Conservation (phyloP, 2,888 invertebrate species). For the Watsonalla cultraria region DNA sequence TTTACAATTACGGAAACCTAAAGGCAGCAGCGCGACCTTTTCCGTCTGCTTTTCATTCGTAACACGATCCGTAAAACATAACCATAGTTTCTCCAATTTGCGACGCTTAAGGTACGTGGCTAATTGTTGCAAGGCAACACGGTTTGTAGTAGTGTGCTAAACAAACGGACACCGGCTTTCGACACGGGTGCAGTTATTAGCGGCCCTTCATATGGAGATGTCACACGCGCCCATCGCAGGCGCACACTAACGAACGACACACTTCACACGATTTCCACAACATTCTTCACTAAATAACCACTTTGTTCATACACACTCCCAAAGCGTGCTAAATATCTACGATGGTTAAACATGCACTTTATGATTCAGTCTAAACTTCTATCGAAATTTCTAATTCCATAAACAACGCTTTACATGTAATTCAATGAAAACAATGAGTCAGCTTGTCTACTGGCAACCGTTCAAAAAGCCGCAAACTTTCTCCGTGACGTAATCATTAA, state of each 20-base stretch:
- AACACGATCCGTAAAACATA: constrained; percentile 22
- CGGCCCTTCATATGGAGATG: constrained; percentile 58
- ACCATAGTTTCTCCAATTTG: constrained; percentile 65
- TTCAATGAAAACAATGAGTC: no score
- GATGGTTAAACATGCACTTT: background rate
- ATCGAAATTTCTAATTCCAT: no score
- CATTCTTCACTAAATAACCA: constrained; percentile 37
- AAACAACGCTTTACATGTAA: no score
- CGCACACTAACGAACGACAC: constrained; percentile 40
- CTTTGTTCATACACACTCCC: constrained; percentile 12
- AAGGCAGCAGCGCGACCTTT: constrained; percentile 11
- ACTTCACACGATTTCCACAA: constrained; percentile 50
- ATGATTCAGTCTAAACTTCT: no score
- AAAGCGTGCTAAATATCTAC: background rate
- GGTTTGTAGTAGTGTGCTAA: constrained; percentile 60
- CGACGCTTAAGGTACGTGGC: constrained; percentile 43
- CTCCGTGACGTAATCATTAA: no score
- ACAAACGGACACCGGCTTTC: constrained; percentile 55
- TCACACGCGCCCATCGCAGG: constrained; percentile 22
- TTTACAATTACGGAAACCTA: background rate
- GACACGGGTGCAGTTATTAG: constrained; percentile 57
- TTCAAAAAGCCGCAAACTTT: no score
- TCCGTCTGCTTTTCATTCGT: constrained; percentile 35
- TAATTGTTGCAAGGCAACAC: constrained; percentile 46
- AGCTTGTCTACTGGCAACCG: no score